A percentile compares a stretch with the other conserved stretches of the same genome.
Conservation (phyloP, 1,140 invertebrate species). For the Drosophila orena region DNA sequence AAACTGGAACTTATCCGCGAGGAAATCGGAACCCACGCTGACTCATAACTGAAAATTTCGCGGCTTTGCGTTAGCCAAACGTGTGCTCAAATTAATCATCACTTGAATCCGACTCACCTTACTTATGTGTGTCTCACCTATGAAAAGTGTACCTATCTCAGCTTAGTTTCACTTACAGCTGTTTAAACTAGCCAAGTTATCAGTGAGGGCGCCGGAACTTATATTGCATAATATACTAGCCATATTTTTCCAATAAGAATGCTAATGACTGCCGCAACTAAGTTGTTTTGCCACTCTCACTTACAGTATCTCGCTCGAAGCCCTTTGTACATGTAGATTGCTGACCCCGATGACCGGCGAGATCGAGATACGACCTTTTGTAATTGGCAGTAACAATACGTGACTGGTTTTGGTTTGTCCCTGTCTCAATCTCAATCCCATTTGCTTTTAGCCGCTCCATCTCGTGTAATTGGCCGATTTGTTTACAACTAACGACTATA, state of each 20-base stretch:
- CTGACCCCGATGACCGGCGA: slow-evolving; percentile 28
- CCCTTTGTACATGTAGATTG: slow-evolving; percentile 14
- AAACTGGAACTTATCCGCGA: neutral
- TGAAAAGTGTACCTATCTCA: slow-evolving; percentile 1
- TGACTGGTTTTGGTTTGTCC: slow-evolving; percentile 38
- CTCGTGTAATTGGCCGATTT: slow-evolving; percentile 35
- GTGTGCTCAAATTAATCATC: slow-evolving; percentile 28
- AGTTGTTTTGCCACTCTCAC: slow-evolving; percentile 34
- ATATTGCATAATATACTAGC: slow-evolving; percentile 28
- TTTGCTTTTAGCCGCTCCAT: neutral
- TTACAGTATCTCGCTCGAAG: neutral
- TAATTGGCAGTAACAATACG: slow-evolving; percentile 42
- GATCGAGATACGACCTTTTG: slow-evolving; percentile 21
- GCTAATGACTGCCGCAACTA: slow-evolving; percentile 11
- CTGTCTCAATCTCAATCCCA: slow-evolving; percentile 1
- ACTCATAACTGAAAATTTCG: slow-evolving; percentile 23
- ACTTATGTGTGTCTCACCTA: slow-evolving; percentile 12
- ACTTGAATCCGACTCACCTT: slow-evolving; percentile 11
- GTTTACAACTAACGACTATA: slow-evolving; percentile 32
- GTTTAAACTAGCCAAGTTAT: slow-evolving; percentile 16
- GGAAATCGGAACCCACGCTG: slow-evolving; percentile 10
- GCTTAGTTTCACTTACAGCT: neutral
- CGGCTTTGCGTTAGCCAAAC: slow-evolving; percentile 15
- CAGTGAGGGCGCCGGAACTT: slow-evolving; percentile 25
- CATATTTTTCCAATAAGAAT: slow-evolving; percentile 19